A percentile compares a stretch with the other conserved stretches of the same genome.
phyloP scores from a whole-genome alignment of 2,888 invertebrate genomes.

The Trypoxylon attenuatum region DNA sequence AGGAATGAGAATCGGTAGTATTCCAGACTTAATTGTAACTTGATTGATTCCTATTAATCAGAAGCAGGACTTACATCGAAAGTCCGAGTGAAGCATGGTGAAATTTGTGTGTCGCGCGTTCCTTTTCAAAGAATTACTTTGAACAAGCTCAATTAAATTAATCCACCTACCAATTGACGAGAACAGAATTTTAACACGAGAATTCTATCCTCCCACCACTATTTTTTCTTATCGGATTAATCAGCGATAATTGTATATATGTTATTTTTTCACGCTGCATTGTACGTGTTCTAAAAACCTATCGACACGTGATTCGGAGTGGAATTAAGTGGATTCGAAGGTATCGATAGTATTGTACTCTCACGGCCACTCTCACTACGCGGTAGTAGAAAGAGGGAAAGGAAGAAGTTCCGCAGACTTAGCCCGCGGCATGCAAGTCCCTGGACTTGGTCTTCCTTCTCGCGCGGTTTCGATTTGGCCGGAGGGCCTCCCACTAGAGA shows the following conservation, averaged over 20 bases:
- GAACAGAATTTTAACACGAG: too few species aligned
- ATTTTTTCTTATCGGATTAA: too few species aligned
- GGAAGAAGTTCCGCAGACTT: slow-evolving; percentile 8
- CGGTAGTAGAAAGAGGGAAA: not conserved
- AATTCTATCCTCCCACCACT: too few species aligned
- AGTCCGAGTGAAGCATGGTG: slow-evolving; percentile 5
- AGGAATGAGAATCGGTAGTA: slow-evolving; percentile 16
- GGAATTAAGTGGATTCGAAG: too few species aligned
- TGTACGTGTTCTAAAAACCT: too few species aligned
- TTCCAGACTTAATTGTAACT: slow-evolving; percentile 11
- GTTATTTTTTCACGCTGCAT: too few species aligned
- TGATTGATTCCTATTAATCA: slow-evolving; percentile 23
- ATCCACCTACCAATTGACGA: too few species aligned
- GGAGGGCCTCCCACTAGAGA: slow-evolving; percentile 18
- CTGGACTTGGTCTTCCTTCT: slow-evolving; percentile 44
- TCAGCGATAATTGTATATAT: too few species aligned
- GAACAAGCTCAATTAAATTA: not conserved
- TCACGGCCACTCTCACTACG: not conserved
- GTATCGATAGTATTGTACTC: too few species aligned
- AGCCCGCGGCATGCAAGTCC: slow-evolving; percentile 21
- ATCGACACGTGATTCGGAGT: too few species aligned
- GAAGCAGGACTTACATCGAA: not conserved
- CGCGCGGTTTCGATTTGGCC: slow-evolving; percentile 47
- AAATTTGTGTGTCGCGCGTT: slow-evolving; percentile 1
- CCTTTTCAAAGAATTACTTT: not conserved